Base-by-base conservation (phyloP, 1,140 invertebrate genomes). In the Thereuonema tuberculata region DNA sequence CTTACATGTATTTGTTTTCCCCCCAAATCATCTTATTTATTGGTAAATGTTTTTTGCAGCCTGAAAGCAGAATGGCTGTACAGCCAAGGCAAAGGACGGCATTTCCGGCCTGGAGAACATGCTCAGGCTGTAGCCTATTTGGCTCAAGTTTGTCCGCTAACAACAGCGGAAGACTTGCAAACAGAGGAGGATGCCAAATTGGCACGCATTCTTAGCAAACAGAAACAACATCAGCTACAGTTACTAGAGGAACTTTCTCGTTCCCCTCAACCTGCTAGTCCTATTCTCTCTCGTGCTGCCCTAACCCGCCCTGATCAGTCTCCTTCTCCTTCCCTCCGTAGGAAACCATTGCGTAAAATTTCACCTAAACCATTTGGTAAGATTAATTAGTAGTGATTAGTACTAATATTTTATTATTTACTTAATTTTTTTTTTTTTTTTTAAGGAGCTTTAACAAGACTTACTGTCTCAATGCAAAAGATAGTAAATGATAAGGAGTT, bases 31-130 rank as follows among this genome's bases (percentile, higher is more conserved):
- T n/a, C n/a, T n/a, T n/a, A n/a, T n/a, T n/a, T n/a, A n/a, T n/a
- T n/a, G n/a, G n/a, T n/a, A n/a, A n/a, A n/a, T n/a, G n/a, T 65
- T 63, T 60, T 54, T 73, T 75, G 50, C 73, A 92, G 90, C 71
- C 78, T 93, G 60, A 89, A 91, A 77, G 90, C 88, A n/a, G 90
- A 94, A 71, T 94, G 91, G 91, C 74, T 95, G 49, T 93, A 92
- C 72, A 92, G 88, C 64, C 91, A 94, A 77, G 90, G 90, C 24
- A 82, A 87, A 69, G 90, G 90, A 15, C 80, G 89, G 60, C 85
- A 90, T 71, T 93, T 87, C 75, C 82, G 85, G 50, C 76, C 84
- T 26, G 90, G 90, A 2, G 86, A 95, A 69, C 90, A 95, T 66
- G 70, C 77, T 15, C 80, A 84, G 58, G 69, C 93, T n/a, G 81